A percentile compares a stretch with the other conserved stretches of the same genome.
These are phyloP conservation scores for Platycnemis pennipes DNA, from an alignment of 2,888 invertebrate species.

Conservation along the genomic window DNA sequence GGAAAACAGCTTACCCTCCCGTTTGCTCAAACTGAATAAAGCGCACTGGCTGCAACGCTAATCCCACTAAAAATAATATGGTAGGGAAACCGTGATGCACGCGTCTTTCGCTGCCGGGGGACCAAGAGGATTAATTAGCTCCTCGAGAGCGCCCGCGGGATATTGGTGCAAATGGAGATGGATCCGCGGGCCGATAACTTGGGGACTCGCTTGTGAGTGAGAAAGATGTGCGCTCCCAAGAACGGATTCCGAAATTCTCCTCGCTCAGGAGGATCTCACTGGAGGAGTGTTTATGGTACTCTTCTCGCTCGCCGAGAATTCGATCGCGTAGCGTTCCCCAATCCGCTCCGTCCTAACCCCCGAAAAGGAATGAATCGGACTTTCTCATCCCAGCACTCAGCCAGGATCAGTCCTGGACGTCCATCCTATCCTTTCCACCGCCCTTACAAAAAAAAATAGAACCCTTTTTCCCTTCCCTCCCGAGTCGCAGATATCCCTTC, in stretches of 20 bases:
- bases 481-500: slow-evolving; percentile 16
- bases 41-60: too few species aligned
- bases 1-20: too few species aligned
- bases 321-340: background rate
- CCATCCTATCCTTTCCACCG: background rate
- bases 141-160: background rate
- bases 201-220: background rate
- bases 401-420: slow-evolving; percentile 18
- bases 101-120: background rate
- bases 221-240: background rate
- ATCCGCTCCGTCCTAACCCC: background rate
- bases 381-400: slow-evolving; percentile 31
- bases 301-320: background rate
- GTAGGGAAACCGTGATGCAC: background rate
- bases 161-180: background rate
- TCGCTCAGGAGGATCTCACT: background rate
- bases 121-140: background rate
- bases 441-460: background rate
- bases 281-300: background rate
- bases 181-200: background rate
- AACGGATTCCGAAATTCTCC: background rate
- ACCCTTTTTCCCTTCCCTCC: background rate
- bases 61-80: too few species aligned
- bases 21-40: too few species aligned
- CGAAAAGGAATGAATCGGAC: slow-evolving; percentile 21